A percentile compares a stretch with the other conserved stretches of the same genome.
These are phyloP conservation scores for Cryptotermes secundus DNA, from an alignment of 1,140 invertebrate species.

Conservation along the genomic window DNA sequence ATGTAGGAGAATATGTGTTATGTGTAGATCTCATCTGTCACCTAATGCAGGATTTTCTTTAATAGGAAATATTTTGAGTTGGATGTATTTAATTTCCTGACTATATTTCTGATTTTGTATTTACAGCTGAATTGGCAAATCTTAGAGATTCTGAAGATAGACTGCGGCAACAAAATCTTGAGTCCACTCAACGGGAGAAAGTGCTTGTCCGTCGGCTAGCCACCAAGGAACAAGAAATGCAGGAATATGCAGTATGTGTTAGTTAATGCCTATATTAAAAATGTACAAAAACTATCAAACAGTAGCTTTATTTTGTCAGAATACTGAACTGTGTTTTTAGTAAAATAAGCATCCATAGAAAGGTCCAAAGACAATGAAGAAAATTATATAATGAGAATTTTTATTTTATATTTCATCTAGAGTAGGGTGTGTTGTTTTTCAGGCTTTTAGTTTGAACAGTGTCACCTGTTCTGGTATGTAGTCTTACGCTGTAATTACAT, in stretches of 20 bases:
- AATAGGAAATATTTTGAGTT: not conserved
- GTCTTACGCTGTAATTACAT: too few relatives aligned
- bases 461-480: too few relatives aligned
- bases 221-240: slow-evolving; percentile 94
- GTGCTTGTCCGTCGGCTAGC: slow-evolving; percentile 86
- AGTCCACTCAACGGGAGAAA: slow-evolving; percentile 86
- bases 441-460: too few relatives aligned
- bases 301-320: not conserved
- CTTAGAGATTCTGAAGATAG: slow-evolving; percentile 80
- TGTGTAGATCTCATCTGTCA: too few relatives aligned
- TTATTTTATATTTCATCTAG: too few relatives aligned
- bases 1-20: too few relatives aligned
- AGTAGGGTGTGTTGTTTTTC: too few relatives aligned
- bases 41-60: too few relatives aligned
- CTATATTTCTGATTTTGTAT: slow-evolving; percentile 26
- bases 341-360: not conserved
- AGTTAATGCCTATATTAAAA: too few relatives aligned
- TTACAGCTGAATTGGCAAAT: slow-evolving; percentile 71
- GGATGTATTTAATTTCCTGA: not conserved
- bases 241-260: slow-evolving; percentile 87
- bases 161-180: slow-evolving; percentile 75
- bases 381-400: too few relatives aligned
- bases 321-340: not conserved
- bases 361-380: not conserved
- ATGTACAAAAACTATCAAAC: too few relatives aligned